These are phyloP conservation scores for Progne subis DNA, from an alignment of 2,113 vertebrate genomes.

Conservation along the genomic window DNA sequence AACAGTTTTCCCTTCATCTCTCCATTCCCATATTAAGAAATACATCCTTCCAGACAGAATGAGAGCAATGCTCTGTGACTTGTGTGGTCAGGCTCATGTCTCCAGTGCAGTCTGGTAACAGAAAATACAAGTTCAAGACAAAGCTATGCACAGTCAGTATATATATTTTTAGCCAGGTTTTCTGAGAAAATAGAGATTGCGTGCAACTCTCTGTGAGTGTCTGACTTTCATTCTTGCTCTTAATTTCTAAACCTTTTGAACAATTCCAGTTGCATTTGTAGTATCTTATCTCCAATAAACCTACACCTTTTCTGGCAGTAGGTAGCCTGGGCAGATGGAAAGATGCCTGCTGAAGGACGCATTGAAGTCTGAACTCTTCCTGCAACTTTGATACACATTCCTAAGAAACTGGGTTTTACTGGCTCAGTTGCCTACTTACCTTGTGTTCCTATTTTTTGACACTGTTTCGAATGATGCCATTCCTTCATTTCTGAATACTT, in stretches of 20 bases:
- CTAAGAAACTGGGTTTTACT: neutral
- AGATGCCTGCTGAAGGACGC: neutral
- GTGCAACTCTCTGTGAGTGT: neutral
- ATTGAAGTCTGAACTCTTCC: neutral
- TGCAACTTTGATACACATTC: neutral
- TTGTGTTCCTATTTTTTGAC: neutral
- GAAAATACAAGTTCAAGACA: neutral
- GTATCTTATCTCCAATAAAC: neutral
- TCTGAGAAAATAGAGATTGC: neutral
- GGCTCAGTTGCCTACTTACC: neutral
- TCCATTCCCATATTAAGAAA: neutral
- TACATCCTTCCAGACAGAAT: neutral
- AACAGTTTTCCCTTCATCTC: neutral
- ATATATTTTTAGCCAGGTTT: neutral
- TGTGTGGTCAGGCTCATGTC: neutral
- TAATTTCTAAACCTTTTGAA: neutral
- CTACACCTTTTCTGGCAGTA: neutral
- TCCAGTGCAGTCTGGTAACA: neutral
- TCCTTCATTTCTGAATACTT: constrained; percentile 4
- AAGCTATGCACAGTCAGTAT: neutral
- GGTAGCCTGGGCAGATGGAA: neutral
- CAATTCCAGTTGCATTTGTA: neutral
- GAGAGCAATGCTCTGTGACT: neutral
- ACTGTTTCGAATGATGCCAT: neutral
- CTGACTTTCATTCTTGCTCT: neutral